Evolutionary conservation across 2,888 invertebrate genomes (phyloP).

Genomic region (Scrobipalpa atriplicella): DNA sequence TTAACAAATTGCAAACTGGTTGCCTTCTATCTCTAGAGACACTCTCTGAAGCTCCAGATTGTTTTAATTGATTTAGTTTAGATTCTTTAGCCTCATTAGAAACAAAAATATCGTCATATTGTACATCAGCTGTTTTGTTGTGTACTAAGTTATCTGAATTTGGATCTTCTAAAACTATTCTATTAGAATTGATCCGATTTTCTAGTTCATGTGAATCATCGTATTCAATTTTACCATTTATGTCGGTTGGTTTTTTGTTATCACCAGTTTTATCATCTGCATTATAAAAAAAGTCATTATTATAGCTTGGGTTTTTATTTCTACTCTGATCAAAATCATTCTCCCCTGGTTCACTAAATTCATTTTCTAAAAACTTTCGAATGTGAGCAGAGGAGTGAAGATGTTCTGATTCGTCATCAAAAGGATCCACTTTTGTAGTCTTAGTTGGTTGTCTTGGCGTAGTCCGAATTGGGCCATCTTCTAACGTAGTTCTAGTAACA

Average conservation of each 20-base stretch:
- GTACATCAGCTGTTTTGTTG: not conserved
- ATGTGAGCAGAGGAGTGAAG: not conserved
- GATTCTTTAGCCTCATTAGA: not conserved
- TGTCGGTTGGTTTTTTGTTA: conserved; percentile 1
- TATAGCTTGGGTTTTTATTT: conserved; percentile 45
- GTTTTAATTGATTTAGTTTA: conserved; percentile 25
- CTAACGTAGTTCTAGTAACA: conserved; percentile 30
- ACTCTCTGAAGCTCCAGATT: not conserved
- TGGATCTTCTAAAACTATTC: not conserved
- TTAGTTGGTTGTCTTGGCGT: conserved; percentile 23
- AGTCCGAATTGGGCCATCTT: conserved; percentile 39
- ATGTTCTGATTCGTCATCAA: conserved; percentile 36
- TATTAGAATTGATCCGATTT: not conserved
- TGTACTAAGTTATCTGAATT: not conserved
- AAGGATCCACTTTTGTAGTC: conserved; percentile 30
- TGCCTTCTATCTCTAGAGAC: conserved; percentile 38
- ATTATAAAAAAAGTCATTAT: conserved; percentile 59
- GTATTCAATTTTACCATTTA: conserved; percentile 15
- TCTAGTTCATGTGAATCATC: not conserved
- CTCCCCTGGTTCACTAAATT: not conserved
- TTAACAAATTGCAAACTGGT: conserved; percentile 57
- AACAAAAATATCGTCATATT: not conserved
- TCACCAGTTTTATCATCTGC: conserved; percentile 45
- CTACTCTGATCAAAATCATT: not conserved
- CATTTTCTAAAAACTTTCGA: conserved; percentile 1